Base-by-base conservation (phyloP, 2,113 vertebrate genomes). In the Dromaius novaehollandiae region DNA sequence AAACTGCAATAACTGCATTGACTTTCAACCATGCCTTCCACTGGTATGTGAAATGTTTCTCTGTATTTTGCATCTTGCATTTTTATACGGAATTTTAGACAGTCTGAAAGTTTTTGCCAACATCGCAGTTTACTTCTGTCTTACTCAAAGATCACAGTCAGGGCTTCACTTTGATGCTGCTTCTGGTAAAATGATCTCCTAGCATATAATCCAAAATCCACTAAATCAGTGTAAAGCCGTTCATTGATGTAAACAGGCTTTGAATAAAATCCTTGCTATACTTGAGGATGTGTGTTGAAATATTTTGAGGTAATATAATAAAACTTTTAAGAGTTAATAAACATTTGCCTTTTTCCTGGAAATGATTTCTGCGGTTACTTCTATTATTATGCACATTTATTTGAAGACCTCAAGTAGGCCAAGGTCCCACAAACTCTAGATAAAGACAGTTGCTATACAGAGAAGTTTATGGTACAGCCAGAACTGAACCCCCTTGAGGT, bases 191-290 rank as follows among this genome's bases (percentile, higher is more conserved):
- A 61, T 6, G 14, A 24, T 42, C 19, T 68, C 13, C 6, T 80
- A 63, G 7, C 25, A 38, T 32, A 51, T 51, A 66, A 68, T 28
- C 13, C 11, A 51, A 87, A 73, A 65, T 81, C 3, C 13, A 30
- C 18, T n/a, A 74, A 65, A 44, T 60, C 1, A 0, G 13, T 34
- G 19, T 24, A 48, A 66, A 46, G 5, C 2, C 0, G 1, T 14
- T 24, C 34, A 60, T 3, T 32, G 5, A 36, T 51, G 9, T 42
- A 77, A 38, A 17, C 9, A 86, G 53, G 13, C 18, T 85, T 70
- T 75, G 21, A 75, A 48, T 44, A 1, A 90, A 81, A 82, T 51
- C 11, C 5, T 61, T 4, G 3, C 8, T 34, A 6, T 36, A 36
- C 5, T 16, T 69, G 21, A 60, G 26, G 34, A 68, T 15, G 16